Percentiles rank a stretch among this genome's conserved stretches.
phyloP scores from a whole-genome alignment of 2,888 invertebrate genomes.

The Tenthredo amoena region DNA sequence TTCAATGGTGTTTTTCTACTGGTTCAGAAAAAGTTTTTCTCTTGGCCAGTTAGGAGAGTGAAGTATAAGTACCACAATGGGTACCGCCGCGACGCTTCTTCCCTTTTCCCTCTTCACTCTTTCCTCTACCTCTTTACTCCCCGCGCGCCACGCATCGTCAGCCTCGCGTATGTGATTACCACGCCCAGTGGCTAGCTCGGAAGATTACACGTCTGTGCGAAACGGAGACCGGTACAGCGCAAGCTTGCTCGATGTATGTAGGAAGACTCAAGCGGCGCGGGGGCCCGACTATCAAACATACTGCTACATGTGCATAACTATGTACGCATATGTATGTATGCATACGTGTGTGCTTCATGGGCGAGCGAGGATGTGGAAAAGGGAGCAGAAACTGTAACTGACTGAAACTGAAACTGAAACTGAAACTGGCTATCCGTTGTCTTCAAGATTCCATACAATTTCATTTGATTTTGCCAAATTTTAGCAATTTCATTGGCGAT shows the following conservation, averaged over 20 bases:
- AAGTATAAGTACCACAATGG: slow-evolving; percentile 25
- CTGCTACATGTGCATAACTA: background rate
- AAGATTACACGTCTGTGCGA: slow-evolving; percentile 76
- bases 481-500: background rate
- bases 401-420: slow-evolving; percentile 3
- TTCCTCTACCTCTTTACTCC: slow-evolving; percentile 37
- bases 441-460: background rate
- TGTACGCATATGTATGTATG: background rate
- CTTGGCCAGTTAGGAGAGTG: background rate
- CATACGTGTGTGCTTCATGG: background rate
- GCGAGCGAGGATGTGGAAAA: background rate
- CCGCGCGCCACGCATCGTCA: slow-evolving; percentile 62
- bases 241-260: slow-evolving; percentile 35
- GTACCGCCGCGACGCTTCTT: slow-evolving; percentile 29
- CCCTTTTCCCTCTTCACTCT: slow-evolving; percentile 13
- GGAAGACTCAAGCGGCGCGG: slow-evolving; percentile 7
- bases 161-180: slow-evolving; percentile 76
- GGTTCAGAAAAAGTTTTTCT: background rate
- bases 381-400: slow-evolving; percentile 9
- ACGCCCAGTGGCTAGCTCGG: slow-evolving; percentile 77
- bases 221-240: slow-evolving; percentile 34
- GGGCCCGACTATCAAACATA: slow-evolving; percentile 10
- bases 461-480: background rate
- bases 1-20: background rate
- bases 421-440: slow-evolving; percentile 2